Base-by-base conservation (phyloP, 2,797 vertebrate species). In the Novumbra hubbsi region DNA sequence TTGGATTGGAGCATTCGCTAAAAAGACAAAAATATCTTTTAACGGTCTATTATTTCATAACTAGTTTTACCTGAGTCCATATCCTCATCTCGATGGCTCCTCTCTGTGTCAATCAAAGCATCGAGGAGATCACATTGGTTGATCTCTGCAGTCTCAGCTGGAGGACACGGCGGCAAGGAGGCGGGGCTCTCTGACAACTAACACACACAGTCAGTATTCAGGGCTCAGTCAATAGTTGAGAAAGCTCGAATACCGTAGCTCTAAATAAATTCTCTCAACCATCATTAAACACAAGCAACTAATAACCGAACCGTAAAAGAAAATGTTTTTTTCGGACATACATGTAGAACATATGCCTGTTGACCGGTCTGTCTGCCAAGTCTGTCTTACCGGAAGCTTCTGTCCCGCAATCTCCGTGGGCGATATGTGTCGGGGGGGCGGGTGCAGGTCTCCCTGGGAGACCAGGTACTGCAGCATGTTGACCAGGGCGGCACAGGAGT, bases 391-490 rank as follows among this genome's bases (percentile, higher is more conserved):
- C 85, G 94, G 95, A 72, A 98, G 89, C 80, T 95, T 97, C 90
- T 97, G 96, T 70, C 96, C 96, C 0, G 96, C 96, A 3, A 97
- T 97, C 90, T 98, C 96, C 0, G 96, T 97, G 76, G 95, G 96
- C 49, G 94, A 95, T 78, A 94, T 79, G 71, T 95, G 93, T 71
- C 91, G 92, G 1, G 94, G 94, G 0, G 95, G 96, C 0, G 96
- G 96, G 78, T 95, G 95, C 78, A 96, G 89, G 87, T 98, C 96
- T 0, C 96, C 96, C 15, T 93, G 91, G 24, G 92, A 93, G 62
- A 93, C 91, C 76, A 97, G 88, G 60, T 98, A 98, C 89, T 98
- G 96, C 71, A 96, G 92, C 87, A 98, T 81, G 85, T 96, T 97
- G 83, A 94, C 88, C 24, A 98, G 90, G 78, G 94, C 91, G 2